A percentile compares a stretch with the other conserved stretches of the same genome.
These are phyloP conservation scores for Ranitomeya imitator DNA, from an alignment of 2,113 vertebrate genomes.

Conservation along the genomic window DNA sequence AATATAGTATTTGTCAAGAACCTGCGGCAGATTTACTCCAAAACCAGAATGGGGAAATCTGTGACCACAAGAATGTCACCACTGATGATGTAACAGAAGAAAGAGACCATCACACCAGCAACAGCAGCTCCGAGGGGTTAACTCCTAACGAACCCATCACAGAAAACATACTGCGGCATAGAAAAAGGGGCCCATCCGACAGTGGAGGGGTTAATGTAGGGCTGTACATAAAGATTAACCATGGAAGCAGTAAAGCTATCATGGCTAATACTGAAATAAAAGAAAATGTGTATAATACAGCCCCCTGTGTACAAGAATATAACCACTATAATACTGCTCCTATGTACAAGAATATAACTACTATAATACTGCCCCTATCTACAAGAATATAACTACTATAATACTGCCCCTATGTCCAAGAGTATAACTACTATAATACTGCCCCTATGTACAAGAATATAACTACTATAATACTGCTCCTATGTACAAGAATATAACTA, in stretches of 20 bases:
- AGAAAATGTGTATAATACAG: not conserved
- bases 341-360: slow-evolving; percentile 6
- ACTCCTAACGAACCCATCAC: not conserved
- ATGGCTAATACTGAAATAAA: not conserved
- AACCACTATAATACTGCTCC: slow-evolving; percentile 10
- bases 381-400: too few relatives aligned
- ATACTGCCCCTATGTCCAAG: too few relatives aligned
- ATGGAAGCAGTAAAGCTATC: not conserved
- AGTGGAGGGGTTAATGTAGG: not conserved
- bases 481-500: too few relatives aligned
- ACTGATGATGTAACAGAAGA: slow-evolving; percentile 29
- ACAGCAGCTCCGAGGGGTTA: not conserved
- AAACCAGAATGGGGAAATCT: slow-evolving; percentile 48
- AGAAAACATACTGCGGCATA: not conserved
- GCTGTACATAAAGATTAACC: not conserved
- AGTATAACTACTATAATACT: too few relatives aligned
- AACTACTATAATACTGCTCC: too few relatives aligned
- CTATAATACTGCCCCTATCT: not conserved
- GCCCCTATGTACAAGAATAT: too few relatives aligned
- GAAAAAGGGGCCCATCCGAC: too few relatives aligned
- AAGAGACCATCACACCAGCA: not conserved
- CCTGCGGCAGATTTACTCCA: slow-evolving; percentile 42
- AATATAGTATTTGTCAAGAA: slow-evolving; percentile 27
- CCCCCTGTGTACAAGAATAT: not conserved
- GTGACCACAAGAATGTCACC: slow-evolving; percentile 51